These are phyloP conservation scores for Monopterus albus DNA, from an alignment of 2,113 vertebrate genomes.

Conservation along the genomic window DNA sequence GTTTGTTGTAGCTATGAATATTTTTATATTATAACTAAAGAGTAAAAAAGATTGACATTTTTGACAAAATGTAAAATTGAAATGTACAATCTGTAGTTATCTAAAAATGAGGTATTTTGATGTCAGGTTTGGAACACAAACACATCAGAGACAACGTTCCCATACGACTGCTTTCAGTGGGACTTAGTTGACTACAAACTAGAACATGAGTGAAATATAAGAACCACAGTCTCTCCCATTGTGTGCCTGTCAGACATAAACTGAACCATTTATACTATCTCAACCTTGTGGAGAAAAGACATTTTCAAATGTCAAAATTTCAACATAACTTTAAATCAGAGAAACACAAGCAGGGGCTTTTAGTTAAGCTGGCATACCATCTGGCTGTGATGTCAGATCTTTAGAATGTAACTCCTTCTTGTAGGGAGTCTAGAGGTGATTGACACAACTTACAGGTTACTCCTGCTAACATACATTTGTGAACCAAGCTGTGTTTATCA, in stretches of 20 bases:
- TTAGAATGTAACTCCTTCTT: not conserved
- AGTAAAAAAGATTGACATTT: slow-evolving; percentile 5
- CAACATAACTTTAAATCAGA: not conserved
- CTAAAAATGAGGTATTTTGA: not conserved
- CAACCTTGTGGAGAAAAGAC: no score
- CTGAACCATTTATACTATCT: not conserved
- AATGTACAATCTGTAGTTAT: slow-evolving; percentile 8
- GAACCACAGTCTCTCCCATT: not conserved
- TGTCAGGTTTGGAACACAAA: slow-evolving; percentile 11
- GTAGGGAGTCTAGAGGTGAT: slow-evolving; percentile 19
- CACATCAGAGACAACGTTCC: not conserved
- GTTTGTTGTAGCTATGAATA: slow-evolving; percentile 4
- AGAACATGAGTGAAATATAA: not conserved
- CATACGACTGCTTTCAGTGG: not conserved
- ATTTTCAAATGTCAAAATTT: no score
- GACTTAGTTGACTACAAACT: not conserved
- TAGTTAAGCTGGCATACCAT: not conserved
- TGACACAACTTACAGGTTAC: not conserved
- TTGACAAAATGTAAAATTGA: slow-evolving; percentile 2
- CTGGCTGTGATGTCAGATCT: slow-evolving; percentile 13
- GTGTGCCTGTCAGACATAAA: not conserved
- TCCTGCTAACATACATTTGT: not conserved
- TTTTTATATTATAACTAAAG: not conserved
- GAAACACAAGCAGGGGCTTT: not conserved
- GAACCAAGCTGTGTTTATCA: slow-evolving; percentile 1